phyloP scores from a whole-genome alignment of 2,888 invertebrate genomes.

The Mesorhabditis belari region DNA sequence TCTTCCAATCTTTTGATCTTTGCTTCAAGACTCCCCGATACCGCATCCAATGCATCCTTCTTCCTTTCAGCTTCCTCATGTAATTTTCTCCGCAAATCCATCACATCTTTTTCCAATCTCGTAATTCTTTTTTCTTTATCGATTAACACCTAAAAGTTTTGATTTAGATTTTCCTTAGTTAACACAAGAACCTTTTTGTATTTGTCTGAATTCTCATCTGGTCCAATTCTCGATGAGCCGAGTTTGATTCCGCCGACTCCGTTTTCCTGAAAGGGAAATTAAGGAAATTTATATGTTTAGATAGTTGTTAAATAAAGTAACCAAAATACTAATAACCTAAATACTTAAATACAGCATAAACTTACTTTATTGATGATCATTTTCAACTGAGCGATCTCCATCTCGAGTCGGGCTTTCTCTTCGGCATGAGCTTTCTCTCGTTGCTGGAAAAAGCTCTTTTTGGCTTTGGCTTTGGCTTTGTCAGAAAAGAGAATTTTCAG shows the following conservation, averaged over 20 bases:
- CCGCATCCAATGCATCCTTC: conserved; percentile 15
- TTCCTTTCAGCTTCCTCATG: conserved; percentile 24
- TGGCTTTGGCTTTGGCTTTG: conserved; percentile 70
- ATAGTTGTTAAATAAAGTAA: no score
- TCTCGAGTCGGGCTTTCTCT: conserved; percentile 75
- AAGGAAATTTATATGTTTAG: no score
- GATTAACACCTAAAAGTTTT: not conserved
- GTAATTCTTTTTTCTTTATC: not conserved
- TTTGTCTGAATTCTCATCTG: not conserved
- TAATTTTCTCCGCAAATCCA: conserved; percentile 14
- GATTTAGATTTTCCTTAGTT: not conserved
- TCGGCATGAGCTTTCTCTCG: conserved; percentile 67
- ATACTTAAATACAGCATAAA: no score
- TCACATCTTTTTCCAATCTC: not conserved
- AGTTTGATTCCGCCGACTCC: not conserved
- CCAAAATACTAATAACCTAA: no score
- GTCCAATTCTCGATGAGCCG: not conserved
- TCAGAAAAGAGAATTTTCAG: not conserved
- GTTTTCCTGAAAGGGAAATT: no score
- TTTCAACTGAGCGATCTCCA: conserved; percentile 68
- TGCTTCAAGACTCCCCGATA: conserved; percentile 22
- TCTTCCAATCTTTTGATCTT: conserved; percentile 22
- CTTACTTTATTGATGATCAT: conserved; percentile 35
- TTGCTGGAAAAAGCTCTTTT: conserved; percentile 76
- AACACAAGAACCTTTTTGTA: not conserved